Conservation (phyloP, 2,797 vertebrate genomes). For the Podarcis lilfordi region DNA sequence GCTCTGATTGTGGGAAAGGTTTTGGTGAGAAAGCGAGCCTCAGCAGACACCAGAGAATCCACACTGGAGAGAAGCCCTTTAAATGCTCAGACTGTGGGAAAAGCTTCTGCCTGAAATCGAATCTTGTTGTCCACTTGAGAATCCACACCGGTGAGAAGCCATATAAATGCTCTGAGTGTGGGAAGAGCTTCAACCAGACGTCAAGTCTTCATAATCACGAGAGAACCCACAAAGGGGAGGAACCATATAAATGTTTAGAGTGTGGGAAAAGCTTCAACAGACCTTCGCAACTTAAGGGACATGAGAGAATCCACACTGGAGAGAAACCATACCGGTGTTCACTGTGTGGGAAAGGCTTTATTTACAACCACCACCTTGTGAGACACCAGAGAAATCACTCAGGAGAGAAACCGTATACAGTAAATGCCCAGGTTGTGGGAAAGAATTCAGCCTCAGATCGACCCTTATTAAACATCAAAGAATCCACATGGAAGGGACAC, state of each 20-base stretch:
- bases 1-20: slow-evolving; percentile 41
- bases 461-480: slow-evolving; percentile 22
- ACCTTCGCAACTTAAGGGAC: slow-evolving; percentile 22
- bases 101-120: slow-evolving; percentile 35
- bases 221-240: slow-evolving; percentile 54
- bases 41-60: slow-evolving; percentile 38
- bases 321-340: slow-evolving; percentile 78
- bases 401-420: background rate
- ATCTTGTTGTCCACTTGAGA: slow-evolving; percentile 33
- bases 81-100: slow-evolving; percentile 47
- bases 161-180: slow-evolving; percentile 38
- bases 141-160: slow-evolving; percentile 45
- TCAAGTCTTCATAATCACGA: slow-evolving; percentile 33
- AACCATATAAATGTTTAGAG: slow-evolving; percentile 42
- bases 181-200: slow-evolving; percentile 33
- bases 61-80: slow-evolving; percentile 42
- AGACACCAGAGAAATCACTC: slow-evolving; percentile 78
- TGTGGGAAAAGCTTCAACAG: slow-evolving; percentile 55
- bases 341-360: slow-evolving; percentile 82
- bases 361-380: slow-evolving; percentile 83
- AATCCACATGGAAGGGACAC: background rate
- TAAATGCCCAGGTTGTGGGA: background rate
- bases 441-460: slow-evolving; percentile 6
- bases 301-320: slow-evolving; percentile 9
- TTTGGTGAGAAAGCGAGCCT: slow-evolving; percentile 42